Conservation (phyloP, 2,113 vertebrate genomes). For the Antennarius striatus region DNA sequence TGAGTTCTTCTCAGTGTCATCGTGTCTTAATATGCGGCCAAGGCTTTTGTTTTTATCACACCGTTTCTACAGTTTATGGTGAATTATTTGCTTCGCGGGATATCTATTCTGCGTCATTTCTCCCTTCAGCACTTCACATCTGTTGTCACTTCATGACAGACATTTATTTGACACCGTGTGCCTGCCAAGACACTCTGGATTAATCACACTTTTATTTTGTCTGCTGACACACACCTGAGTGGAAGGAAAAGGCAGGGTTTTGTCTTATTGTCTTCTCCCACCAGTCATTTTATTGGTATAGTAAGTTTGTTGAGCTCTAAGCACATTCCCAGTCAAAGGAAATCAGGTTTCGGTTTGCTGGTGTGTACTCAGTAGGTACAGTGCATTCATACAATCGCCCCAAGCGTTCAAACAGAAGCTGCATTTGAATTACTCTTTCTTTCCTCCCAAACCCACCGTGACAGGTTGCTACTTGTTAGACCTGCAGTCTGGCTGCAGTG, state of each 20-base stretch:
- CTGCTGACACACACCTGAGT: slow-evolving; percentile 63
- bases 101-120: slow-evolving; percentile 68
- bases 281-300: slow-evolving; percentile 68
- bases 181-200: slow-evolving; percentile 64
- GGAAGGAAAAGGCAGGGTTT: slow-evolving; percentile 64
- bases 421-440: slow-evolving; percentile 63
- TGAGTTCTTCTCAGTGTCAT: slow-evolving; percentile 59
- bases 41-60: slow-evolving; percentile 72
- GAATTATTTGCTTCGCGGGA: slow-evolving; percentile 76
- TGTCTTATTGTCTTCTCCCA: slow-evolving; percentile 66
- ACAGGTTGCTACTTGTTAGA: slow-evolving; percentile 75
- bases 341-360: slow-evolving; percentile 60
- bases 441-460: slow-evolving; percentile 62
- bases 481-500: slow-evolving; percentile 53
- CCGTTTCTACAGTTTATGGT: slow-evolving; percentile 68
- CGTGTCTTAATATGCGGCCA: slow-evolving; percentile 57
- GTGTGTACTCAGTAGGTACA: slow-evolving; percentile 63
- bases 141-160: slow-evolving; percentile 75
- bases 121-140: slow-evolving; percentile 73
- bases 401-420: slow-evolving; percentile 64
- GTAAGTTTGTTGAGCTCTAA: slow-evolving; percentile 55
- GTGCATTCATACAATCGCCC: slow-evolving; percentile 54
- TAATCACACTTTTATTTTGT: slow-evolving; percentile 71
- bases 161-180: slow-evolving; percentile 70
- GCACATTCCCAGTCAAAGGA: slow-evolving; percentile 63